Base-by-base conservation (phyloP, 2,797 vertebrate genomes). In the Echiichthys vipera region DNA sequence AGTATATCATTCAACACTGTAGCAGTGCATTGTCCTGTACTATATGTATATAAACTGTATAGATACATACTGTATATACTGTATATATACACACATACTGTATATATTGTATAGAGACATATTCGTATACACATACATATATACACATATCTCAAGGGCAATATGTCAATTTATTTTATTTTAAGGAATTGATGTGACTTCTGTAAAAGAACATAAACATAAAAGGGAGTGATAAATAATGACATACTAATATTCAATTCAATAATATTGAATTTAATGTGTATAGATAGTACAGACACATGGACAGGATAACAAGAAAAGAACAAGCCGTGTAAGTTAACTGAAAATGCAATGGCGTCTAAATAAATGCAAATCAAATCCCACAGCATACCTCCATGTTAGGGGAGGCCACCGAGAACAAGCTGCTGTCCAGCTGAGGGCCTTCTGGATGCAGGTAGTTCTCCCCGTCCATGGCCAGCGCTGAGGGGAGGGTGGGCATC, bases 401-500 rank as follows among this genome's bases (percentile, higher is more conserved):
- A 65, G 93, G 67, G 54, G 92, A 37, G 64, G 87, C 32, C 79
- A 88, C 75, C 68, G 92, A 81, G 85, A 93, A 94, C 83, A 94
- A 71, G 86, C 81, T 89, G 81, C 83, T 84, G 86, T 95, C 93
- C 84, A 94, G 80, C 89, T 93, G 94, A 75, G 92, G 88, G 76
- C 92, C 93, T 71, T 95, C 94, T 81, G 92, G 92, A 93, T 94
- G 93, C 86, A 94, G 91, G 91, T 93, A 95, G 90, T 95, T 94
- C 91, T 97, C 96, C 95, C 95, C 92, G 43, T 99, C 98, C 98
- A 99, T 99, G 95, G 94, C 83, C 71, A 94, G 90, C 65, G 87
- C 91, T 91, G 94, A 93, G 83, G 94, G 94, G 89, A 96, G 95
- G 95, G 95, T 97, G 88, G 93, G 96, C 94, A 95, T 95, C 90